These are phyloP conservation scores for Coreoperca whiteheadi DNA, from an alignment of 2,113 vertebrate species.

Conservation along the genomic window DNA sequence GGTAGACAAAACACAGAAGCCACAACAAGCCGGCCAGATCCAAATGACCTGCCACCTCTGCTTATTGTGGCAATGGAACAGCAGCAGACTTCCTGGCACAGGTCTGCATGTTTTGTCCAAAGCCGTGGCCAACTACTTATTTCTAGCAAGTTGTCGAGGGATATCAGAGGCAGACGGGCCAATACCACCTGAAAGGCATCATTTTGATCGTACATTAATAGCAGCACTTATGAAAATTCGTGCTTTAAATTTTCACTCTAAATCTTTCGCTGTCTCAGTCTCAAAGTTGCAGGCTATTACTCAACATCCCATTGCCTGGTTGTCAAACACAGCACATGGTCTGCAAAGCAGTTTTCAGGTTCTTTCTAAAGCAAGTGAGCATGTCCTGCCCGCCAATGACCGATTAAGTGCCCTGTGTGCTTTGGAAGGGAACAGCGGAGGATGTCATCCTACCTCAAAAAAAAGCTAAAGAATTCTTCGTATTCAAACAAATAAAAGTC, in stretches of 20 bases:
- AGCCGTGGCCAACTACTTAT: constrained; percentile 38
- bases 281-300: constrained; percentile 39
- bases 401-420: constrained; percentile 63
- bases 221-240: constrained; percentile 21
- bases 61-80: constrained; percentile 59
- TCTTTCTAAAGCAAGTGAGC: constrained; percentile 66
- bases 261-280: constrained; percentile 21
- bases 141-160: constrained; percentile 22
- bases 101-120: constrained; percentile 52
- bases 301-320: constrained; percentile 26
- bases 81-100: constrained; percentile 39
- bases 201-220: constrained; percentile 35
- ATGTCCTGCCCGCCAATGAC: constrained; percentile 52
- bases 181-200: constrained; percentile 39
- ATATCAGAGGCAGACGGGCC: constrained; percentile 3
- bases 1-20: constrained; percentile 64
- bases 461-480: constrained; percentile 54
- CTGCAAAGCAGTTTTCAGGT: constrained; percentile 59
- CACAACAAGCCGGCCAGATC: constrained; percentile 49
- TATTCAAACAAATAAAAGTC: constrained; percentile 78
- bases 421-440: constrained; percentile 60
- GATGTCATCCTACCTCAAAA: constrained; percentile 67
- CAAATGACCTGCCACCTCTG: constrained; percentile 70
- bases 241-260: constrained; percentile 22
- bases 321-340: constrained; percentile 55